A percentile compares a stretch with the other conserved stretches of the same genome.
Conservation (phyloP, 2,797 vertebrate species). For the Steatocranus sp. region DNA sequence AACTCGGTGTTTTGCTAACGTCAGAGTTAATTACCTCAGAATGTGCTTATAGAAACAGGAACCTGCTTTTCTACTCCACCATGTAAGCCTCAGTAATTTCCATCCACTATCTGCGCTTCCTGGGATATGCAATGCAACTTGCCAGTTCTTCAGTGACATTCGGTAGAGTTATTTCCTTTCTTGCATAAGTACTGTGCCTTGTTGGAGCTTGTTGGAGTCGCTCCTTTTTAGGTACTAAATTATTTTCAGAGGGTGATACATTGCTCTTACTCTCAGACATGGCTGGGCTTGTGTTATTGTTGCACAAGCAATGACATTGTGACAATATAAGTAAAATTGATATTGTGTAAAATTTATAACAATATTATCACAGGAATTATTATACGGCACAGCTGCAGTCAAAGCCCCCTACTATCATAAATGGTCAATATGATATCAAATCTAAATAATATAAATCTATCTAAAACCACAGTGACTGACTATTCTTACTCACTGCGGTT, state of each 20-base stretch:
- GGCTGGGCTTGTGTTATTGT: background rate
- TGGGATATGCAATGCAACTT: background rate
- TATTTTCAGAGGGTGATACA: background rate
- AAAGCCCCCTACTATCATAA: background rate
- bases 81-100: background rate
- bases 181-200: background rate
- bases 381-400: background rate
- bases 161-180: background rate
- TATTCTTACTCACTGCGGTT: background rate
- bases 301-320: background rate
- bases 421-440: background rate
- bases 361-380: background rate
- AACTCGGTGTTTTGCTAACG: background rate
- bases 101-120: background rate
- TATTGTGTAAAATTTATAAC: background rate
- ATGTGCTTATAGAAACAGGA: background rate
- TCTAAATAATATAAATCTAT: background rate
- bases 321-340: background rate
- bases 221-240: background rate
- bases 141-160: background rate
- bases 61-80: background rate
- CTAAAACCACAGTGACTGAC: background rate
- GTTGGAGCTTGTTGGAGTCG: background rate
- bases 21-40: background rate
- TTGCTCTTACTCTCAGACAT: background rate